Evolutionary conservation across 2,113 vertebrate genomes (phyloP).

Genomic region (Notiomystis cincta): DNA sequence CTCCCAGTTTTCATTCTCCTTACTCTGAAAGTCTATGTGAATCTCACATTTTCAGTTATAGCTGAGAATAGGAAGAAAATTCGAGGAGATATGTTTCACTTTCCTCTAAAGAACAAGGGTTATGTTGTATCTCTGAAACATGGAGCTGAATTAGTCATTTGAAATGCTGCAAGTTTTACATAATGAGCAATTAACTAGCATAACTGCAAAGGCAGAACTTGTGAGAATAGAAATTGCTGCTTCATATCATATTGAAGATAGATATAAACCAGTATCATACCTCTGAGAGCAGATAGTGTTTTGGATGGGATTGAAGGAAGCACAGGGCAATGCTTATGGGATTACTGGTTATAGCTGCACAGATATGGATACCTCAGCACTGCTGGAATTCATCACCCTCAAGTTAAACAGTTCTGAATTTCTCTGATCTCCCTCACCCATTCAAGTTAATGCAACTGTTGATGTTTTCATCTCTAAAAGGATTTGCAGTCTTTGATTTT

Average conservation of each 20-base stretch:
- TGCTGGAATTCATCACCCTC: not conserved
- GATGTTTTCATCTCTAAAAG: not conserved
- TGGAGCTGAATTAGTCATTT: not conserved
- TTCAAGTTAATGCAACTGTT: not conserved
- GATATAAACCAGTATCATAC: not conserved
- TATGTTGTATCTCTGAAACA: not conserved
- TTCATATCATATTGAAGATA: not conserved
- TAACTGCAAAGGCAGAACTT: not conserved
- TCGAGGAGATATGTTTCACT: not conserved
- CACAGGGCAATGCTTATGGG: not conserved
- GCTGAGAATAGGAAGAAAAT: not conserved
- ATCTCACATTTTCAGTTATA: not conserved
- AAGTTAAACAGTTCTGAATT: not conserved
- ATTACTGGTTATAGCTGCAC: not conserved
- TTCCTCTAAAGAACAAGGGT: rapidly evolving
- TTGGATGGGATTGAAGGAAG: not conserved
- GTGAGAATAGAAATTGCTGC: not conserved
- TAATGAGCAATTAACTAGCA: not conserved
- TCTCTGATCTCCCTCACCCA: not conserved
- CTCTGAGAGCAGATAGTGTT: not conserved
- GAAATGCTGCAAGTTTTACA: not conserved
- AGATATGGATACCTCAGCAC: not conserved
- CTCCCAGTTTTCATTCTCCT: not conserved
- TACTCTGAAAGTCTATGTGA: not conserved
- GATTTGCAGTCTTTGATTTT: not conserved